These are phyloP conservation scores for Agrochola lychnidis DNA, from an alignment of 2,888 invertebrate genomes.

Conservation along the genomic window DNA sequence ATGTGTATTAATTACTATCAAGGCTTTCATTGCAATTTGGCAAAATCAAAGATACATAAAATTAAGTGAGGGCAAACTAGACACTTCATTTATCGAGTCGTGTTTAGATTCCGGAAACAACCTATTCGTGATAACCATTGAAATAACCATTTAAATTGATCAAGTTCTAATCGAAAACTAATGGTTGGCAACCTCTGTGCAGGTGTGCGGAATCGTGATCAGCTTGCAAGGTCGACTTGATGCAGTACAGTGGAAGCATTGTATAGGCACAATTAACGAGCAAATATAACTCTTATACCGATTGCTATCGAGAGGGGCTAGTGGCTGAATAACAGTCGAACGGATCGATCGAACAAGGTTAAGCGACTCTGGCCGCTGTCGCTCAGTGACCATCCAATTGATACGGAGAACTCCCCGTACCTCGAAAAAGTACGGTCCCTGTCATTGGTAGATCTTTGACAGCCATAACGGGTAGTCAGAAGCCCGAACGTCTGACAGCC, in stretches of 20 bases:
- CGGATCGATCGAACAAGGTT: conserved; percentile 25
- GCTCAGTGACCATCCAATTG: background rate
- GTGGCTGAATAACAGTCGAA: conserved; percentile 22
- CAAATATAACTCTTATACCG: conserved; percentile 64
- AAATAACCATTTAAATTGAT: conserved; percentile 34
- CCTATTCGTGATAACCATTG: conserved; percentile 27
- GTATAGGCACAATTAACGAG: conserved; percentile 73
- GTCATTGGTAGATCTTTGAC: background rate
- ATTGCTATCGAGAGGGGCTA: conserved; percentile 47
- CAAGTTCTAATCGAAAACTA: conserved; percentile 49
- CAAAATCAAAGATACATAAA: conserved; percentile 8
- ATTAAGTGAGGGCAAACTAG: conserved; percentile 17
- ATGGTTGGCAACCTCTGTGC: conserved; percentile 60
- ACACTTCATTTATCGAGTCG: conserved; percentile 3
- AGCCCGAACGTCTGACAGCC: too few species aligned
- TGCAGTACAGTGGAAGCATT: conserved; percentile 71
- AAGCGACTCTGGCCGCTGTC: background rate
- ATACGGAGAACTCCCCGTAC: background rate
- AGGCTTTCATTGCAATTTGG: conserved; percentile 12
- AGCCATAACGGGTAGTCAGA: background rate
- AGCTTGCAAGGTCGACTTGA: conserved; percentile 77
- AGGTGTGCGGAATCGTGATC: conserved; percentile 81
- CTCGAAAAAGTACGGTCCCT: background rate
- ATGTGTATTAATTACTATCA: background rate
- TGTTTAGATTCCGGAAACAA: conserved; percentile 26